These are phyloP conservation scores for Ciconia maguari DNA, from an alignment of 2,113 vertebrate species.

Conservation along the genomic window DNA sequence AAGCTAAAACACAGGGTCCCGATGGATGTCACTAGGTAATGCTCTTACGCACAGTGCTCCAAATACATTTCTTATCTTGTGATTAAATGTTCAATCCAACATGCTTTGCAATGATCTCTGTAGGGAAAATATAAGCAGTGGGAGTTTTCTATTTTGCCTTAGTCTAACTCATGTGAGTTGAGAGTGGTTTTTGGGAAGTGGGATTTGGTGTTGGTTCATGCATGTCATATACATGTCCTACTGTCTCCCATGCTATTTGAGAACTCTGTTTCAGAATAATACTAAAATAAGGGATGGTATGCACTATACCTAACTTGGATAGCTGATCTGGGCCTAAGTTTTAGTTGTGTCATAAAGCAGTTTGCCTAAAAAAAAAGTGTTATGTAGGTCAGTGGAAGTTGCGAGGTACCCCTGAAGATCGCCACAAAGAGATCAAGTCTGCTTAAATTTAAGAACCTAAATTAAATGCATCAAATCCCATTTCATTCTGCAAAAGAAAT, in stretches of 20 bases:
- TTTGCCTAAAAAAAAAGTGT: neutral
- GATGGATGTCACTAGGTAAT: slow-evolving; percentile 8
- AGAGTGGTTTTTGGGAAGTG: neutral
- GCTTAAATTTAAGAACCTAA: neutral
- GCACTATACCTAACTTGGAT: neutral
- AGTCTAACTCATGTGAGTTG: neutral
- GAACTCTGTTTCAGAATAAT: neutral
- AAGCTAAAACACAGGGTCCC: slow-evolving; percentile 42
- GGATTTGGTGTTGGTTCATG: neutral
- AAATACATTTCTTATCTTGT: slow-evolving; percentile 7
- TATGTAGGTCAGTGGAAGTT: neutral
- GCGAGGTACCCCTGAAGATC: fast-evolving
- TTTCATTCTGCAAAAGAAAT: neutral
- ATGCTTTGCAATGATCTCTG: neutral
- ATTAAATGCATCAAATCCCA: neutral
- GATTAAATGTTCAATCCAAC: neutral
- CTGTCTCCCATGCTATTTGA: neutral
- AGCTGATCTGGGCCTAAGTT: neutral
- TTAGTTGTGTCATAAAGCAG: neutral
- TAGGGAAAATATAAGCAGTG: neutral
- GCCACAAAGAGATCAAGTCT: neutral
- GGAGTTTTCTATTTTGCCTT: neutral
- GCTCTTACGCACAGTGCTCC: neutral
- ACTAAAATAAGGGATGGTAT: neutral
- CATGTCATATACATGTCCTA: neutral